These are phyloP conservation scores for Penaeus chinensis DNA, from an alignment of 1,140 invertebrate species.

Conservation along the genomic window DNA sequence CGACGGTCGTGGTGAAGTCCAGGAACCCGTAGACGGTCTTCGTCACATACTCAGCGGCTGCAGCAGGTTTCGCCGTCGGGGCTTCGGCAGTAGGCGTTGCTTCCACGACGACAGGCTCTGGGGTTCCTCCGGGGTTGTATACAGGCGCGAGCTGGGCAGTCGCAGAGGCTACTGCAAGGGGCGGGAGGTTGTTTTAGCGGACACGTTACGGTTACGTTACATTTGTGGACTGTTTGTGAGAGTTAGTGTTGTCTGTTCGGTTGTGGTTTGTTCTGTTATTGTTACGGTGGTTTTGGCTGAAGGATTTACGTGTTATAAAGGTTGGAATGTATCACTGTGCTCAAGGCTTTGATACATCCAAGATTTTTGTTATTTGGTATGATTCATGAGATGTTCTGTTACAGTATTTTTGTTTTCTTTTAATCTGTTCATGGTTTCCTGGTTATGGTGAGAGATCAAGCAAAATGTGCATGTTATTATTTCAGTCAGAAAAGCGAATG, in stretches of 20 bases:
- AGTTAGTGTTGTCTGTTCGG: neutral
- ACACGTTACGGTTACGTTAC: neutral
- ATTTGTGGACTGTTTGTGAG: neutral
- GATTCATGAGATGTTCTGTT: too few species aligned
- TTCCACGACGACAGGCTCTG: slow-evolving; percentile 37
- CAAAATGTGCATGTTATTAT: too few species aligned
- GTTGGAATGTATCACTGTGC: too few species aligned
- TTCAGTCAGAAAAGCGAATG: too few species aligned
- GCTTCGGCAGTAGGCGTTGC: slow-evolving; percentile 39
- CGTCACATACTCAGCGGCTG: slow-evolving; percentile 65
- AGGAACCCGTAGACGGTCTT: slow-evolving; percentile 91
- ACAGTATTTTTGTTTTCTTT: too few species aligned
- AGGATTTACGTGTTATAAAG: too few species aligned
- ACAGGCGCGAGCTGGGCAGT: slow-evolving; percentile 56
- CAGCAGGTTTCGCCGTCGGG: neutral
- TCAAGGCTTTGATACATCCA: too few species aligned
- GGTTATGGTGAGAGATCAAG: too few species aligned
- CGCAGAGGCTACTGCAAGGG: slow-evolving; percentile 22
- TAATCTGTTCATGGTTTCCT: too few species aligned
- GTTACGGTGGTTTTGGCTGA: too few species aligned
- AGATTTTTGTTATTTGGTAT: too few species aligned
- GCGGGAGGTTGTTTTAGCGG: neutral
- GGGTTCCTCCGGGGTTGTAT: slow-evolving; percentile 49
- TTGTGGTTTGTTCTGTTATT: neutral
- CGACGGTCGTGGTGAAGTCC: slow-evolving; percentile 89